Evolutionary conservation across 2,888 invertebrate genomes (phyloP).

Genomic region (Corythucha ciliata): DNA sequence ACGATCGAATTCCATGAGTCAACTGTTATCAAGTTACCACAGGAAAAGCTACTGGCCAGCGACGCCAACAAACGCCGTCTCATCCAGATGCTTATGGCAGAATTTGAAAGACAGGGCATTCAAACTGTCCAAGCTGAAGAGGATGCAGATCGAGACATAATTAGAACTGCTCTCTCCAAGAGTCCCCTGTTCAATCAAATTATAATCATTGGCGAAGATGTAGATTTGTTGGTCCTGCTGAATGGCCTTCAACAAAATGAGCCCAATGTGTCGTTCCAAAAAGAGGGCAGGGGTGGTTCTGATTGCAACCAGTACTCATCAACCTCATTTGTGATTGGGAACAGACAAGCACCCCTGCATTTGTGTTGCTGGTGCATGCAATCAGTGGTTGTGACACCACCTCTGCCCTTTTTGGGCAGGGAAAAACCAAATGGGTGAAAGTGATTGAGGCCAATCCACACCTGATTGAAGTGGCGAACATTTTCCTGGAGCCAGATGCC

Average conservation of each 20-base stretch:
- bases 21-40: too few species aligned
- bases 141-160: slow-evolving; percentile 5
- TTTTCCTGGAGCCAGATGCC: slow-evolving; percentile 9
- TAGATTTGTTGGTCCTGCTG: slow-evolving; percentile 1
- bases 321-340: background rate
- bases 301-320: background rate
- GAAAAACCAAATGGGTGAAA: slow-evolving; percentile 16
- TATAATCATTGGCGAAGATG: slow-evolving; percentile 3
- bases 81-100: slow-evolving; percentile 5
- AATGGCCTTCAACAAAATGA: background rate
- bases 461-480: background rate
- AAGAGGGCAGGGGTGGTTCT: background rate
- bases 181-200: background rate
- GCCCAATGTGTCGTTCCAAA: slow-evolving; percentile 1
- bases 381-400: slow-evolving; percentile 8
- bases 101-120: background rate
- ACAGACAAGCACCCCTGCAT: too few species aligned
- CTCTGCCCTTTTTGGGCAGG: slow-evolving; percentile 6
- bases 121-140: background rate
- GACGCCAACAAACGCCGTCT: slow-evolving; percentile 8
- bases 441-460: too few species aligned
- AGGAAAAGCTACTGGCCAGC: too few species aligned
- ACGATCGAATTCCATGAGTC: too few species aligned
- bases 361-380: slow-evolving; percentile 7
- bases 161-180: background rate